Evolutionary conservation across 1,140 invertebrate genomes (phyloP), one percentile per base, ranked within the genome.

Genomic region (Tetramorium alpestre): DNA sequence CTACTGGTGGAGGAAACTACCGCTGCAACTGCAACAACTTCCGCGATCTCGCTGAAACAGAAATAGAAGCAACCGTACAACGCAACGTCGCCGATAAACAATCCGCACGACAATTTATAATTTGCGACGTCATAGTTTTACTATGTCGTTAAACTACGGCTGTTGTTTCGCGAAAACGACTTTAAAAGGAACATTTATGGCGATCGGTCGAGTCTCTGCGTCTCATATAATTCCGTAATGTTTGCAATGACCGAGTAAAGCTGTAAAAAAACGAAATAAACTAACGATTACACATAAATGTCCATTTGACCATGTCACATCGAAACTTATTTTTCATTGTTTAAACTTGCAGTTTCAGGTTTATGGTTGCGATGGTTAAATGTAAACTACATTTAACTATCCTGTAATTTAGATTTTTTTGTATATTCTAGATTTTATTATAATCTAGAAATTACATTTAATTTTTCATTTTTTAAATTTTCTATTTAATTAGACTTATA

Each of bases 111-210:
- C 13, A 54, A 33, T 89, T 75, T 86, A 89, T 81, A 89, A 89
- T 81, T 89, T 58, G 47, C 33, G 18, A 60, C 11, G 7, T 54
- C 44, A 73, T 22, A 10, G 58, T 18, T 86, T 89, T 81, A 87
- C n/a, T 51, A 44, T 22, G 16, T 47, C 54, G 22, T 89, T 89
- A 89, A 86, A 76, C 18, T 76, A 58, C 18, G 47, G 49, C 41
- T 33, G 60, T 76, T 67, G 69, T 28, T 51, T 62, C n/a, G 54
- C 65, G 47, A 44, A 38, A 11, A 62, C 54, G 33, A 86, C 16
- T 47, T 56, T 89, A 89, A 89, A 81, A 44, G 47, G 54, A 44
- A 44, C 70, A 38, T 89, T 89, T 89, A 89, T n/a, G 67, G 56
- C 67, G 16, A 25, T 41, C n/a, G 22, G 18, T 6, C 18, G 25